Evolutionary conservation across 2,888 invertebrate species (phyloP), one percentile per base, ranked within the genome.

Genomic region (Iphiclides podalirius): DNA sequence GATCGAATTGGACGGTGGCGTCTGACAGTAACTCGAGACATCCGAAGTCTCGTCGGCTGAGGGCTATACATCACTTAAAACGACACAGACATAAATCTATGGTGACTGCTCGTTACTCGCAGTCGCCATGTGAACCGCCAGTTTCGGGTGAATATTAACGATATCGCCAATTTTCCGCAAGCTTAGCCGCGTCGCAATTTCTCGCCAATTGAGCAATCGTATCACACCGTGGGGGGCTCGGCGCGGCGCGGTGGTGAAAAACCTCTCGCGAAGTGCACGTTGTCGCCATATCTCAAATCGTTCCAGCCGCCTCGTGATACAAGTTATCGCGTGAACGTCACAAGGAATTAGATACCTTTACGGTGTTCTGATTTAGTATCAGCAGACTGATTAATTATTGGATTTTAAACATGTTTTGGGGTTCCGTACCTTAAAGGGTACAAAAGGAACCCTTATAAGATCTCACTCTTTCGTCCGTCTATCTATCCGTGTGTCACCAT

Each of bases 121-220:
- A 83, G 87, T 84, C 83, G 79, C 85, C 82, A 83, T 84, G 86
- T 85, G 83, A 83, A 80, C 77, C 79, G 72, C 70, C 67, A 73
- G 82, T 85, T 86, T 86, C 80, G 81, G 88, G 83, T 87, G 87
- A 88, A 87, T 88, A 88, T 88, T 88, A 88, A 87, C 85, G 83
- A 86, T 87, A 87, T 86, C 86, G 84, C 80, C 88, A 86, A 88
- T 88, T 88, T 87, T 88, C 83, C 83, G 77, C 77, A 72, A 85
- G 86, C 79, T 87, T 86, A 86, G 75, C 72, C 78, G 70, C 85
- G 82, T 77, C 80, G 86, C 85, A 87, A 88, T 88, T 87, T 88
- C 81, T 78, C 88, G 87, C 80, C 87, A 88, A 87, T 88, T 88
- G 86, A 81, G 83, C 88, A 86, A 85, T 83, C 77, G 83, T 69